phyloP scores from a whole-genome alignment of 2,797 vertebrate genomes.

The Passerculus sandwichensis region DNA sequence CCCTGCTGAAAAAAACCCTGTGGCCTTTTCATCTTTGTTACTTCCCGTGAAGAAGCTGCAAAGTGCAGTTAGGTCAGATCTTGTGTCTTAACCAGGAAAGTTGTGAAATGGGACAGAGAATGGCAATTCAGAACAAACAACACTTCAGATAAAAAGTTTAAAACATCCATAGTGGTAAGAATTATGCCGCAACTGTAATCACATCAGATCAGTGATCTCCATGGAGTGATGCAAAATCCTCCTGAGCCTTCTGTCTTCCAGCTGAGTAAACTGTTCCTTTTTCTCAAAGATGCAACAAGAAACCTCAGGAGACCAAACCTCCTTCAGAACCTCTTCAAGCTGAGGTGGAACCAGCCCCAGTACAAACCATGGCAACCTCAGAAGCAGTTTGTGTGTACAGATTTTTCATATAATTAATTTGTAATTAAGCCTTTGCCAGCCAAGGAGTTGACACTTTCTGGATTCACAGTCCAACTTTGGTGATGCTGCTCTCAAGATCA shows the following conservation, averaged over 20 bases:
- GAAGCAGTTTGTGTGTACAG: background rate
- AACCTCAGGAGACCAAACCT: background rate
- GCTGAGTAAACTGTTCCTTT: background rate
- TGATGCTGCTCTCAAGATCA: background rate
- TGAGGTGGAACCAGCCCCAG: background rate
- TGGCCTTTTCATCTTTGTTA: background rate
- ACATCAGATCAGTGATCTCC: background rate
- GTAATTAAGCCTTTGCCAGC: too few relatives aligned
- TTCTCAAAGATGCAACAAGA: background rate
- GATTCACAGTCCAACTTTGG: fast-evolving
- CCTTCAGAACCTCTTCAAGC: background rate
- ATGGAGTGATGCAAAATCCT: fast-evolving
- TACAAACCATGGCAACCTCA: background rate
- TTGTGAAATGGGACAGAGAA: background rate
- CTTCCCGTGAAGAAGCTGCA: fast-evolving
- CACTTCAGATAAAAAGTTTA: background rate
- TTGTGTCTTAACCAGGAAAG: background rate
- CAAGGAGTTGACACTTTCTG: background rate
- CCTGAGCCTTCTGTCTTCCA: background rate
- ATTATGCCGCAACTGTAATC: background rate
- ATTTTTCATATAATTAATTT: background rate
- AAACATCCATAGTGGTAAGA: background rate
- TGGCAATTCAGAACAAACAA: background rate
- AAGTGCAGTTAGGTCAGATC: background rate
- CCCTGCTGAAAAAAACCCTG: background rate